Conservation (phyloP, 2,113 vertebrate species). For the Podilymbus podiceps region DNA sequence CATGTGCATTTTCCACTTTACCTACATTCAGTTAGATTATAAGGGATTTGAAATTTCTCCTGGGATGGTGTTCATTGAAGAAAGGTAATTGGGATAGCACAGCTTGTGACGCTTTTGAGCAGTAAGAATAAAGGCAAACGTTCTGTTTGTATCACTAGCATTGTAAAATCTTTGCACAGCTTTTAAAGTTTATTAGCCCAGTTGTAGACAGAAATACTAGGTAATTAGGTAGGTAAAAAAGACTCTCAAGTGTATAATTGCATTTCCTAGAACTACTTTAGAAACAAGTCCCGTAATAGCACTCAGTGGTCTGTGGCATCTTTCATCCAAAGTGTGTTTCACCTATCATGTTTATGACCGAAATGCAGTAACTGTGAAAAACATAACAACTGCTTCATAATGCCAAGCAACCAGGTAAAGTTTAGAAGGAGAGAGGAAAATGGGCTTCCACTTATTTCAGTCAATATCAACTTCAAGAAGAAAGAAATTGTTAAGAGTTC, state of each 20-base stretch:
- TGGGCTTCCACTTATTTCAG: not conserved
- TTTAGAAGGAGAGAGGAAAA: not conserved
- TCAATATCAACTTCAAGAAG: not conserved
- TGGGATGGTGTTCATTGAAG: not conserved
- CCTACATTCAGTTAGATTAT: not conserved
- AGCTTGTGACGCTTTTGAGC: not conserved
- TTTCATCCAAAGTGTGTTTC: not conserved
- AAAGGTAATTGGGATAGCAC: slow-evolving; percentile 7
- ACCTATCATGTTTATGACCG: not conserved
- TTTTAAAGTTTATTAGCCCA: slow-evolving; percentile 21
- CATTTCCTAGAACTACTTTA: not conserved
- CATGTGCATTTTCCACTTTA: not conserved
- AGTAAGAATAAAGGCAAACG: not conserved
- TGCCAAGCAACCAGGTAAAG: not conserved
- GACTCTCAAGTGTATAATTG: not conserved
- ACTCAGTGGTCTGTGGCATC: not conserved
- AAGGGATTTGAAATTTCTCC: not conserved
- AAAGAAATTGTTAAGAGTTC: not conserved
- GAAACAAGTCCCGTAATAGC: not conserved
- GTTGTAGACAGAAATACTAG: not conserved
- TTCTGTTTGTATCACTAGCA: not conserved
- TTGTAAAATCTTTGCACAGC: not conserved
- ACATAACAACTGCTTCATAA: not conserved
- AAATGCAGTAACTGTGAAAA: slow-evolving; percentile 9
- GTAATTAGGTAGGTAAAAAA: slow-evolving; percentile 1